phyloP scores from a whole-genome alignment of 2,797 vertebrate species.

The Sciurus carolinensis region DNA sequence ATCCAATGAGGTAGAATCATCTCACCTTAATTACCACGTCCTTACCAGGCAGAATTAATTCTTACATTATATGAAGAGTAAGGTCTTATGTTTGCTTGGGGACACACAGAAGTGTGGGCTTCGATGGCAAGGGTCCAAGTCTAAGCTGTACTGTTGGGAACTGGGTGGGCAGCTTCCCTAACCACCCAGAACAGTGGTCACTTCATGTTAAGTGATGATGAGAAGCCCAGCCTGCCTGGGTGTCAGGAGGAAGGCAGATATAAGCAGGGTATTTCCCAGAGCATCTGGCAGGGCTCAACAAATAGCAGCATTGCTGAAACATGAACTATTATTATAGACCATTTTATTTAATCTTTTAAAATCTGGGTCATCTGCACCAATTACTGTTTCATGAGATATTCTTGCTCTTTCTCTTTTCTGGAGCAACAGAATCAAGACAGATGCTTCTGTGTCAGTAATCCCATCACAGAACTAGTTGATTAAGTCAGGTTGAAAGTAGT shows the following conservation, averaged over 20 bases:
- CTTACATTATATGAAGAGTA: background rate
- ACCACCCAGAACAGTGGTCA: background rate
- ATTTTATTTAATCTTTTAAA: background rate
- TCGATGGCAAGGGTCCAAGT: background rate
- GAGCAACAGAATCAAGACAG: background rate
- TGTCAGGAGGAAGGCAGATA: background rate
- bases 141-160: background rate
- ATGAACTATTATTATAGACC: background rate
- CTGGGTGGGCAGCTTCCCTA: background rate
- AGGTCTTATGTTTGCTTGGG: background rate
- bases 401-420: background rate
- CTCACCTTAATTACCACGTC: background rate
- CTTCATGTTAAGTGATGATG: too few relatives aligned
- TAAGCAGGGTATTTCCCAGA: background rate
- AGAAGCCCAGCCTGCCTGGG: background rate
- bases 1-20: background rate
- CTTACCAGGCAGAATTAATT: background rate
- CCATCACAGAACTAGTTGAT: background rate
- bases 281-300: background rate
- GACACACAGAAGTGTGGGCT: rapidly evolving
- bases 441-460: background rate
- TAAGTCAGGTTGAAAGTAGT: background rate
- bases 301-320: background rate
- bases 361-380: background rate
- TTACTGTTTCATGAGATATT: background rate